These are phyloP conservation scores for Zaprionus vittiger DNA, from an alignment of 1,140 invertebrate genomes.

Conservation along the genomic window DNA sequence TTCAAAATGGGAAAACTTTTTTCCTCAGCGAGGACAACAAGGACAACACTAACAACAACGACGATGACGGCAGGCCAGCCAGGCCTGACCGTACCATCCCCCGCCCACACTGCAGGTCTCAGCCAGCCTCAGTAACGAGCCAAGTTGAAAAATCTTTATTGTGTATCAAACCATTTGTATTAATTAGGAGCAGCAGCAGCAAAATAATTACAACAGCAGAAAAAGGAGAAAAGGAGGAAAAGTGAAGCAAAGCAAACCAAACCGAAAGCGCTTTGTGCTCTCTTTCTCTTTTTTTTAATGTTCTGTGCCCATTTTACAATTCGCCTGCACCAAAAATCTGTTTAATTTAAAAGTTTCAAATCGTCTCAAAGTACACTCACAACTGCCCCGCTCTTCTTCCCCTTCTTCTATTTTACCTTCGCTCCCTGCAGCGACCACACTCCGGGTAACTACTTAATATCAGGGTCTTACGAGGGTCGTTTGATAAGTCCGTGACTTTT, in stretches of 20 bases:
- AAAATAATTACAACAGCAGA: conserved; percentile 78
- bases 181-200: conserved; percentile 77
- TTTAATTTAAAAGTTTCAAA: conserved; percentile 43
- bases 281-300: conserved; percentile 26
- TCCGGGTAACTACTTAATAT: background rate
- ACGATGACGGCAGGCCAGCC: background rate
- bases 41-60: conserved; percentile 43
- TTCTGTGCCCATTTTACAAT: conserved; percentile 24
- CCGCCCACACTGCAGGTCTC: background rate
- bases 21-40: conserved; percentile 63
- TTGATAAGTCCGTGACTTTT: no score
- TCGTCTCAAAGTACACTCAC: background rate
- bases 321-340: conserved; percentile 29
- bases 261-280: conserved; percentile 56
- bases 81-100: background rate
- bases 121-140: conserved; percentile 62
- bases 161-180: conserved; percentile 83
- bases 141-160: conserved; percentile 83
- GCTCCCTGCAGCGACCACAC: background rate
- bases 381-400: background rate
- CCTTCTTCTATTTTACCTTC: no score
- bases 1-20: conserved; percentile 81
- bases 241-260: conserved; percentile 40
- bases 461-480: no score
- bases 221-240: conserved; percentile 20